Conservation (phyloP, 2,888 invertebrate genomes). For the Tricholauxania praeusta region DNA sequence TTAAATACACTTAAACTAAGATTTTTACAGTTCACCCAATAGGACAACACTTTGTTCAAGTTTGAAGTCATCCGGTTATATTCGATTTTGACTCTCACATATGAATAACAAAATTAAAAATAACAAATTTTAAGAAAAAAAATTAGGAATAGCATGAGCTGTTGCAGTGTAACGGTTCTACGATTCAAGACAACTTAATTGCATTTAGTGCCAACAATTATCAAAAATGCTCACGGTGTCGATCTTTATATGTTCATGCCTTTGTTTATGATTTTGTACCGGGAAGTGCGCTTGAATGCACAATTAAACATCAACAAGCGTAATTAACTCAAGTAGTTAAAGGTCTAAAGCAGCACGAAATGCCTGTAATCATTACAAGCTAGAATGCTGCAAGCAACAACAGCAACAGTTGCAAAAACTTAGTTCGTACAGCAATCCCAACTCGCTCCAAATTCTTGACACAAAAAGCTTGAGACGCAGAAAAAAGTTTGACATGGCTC, state of each 20-base stretch:
- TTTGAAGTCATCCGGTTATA: too few species aligned
- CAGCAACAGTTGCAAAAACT: not conserved
- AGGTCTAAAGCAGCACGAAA: conserved; percentile 1
- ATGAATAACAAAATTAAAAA: too few species aligned
- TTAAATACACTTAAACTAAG: too few species aligned
- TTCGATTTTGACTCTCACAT: too few species aligned
- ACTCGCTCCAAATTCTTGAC: too few species aligned
- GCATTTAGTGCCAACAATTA: conserved; percentile 4
- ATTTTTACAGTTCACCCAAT: too few species aligned
- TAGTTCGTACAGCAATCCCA: too few species aligned
- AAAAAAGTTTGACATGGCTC: too few species aligned
- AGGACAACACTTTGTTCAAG: too few species aligned
- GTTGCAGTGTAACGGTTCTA: not conserved
- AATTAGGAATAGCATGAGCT: not conserved
- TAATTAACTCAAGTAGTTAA: conserved; percentile 44
- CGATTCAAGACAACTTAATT: conserved; percentile 10
- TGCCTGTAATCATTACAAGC: not conserved
- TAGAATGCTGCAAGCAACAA: not conserved
- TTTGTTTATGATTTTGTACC: not conserved
- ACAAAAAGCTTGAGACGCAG: too few species aligned
- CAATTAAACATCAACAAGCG: conserved; percentile 42
- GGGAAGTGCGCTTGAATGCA: conserved; percentile 38
- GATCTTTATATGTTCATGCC: conserved; percentile 7
- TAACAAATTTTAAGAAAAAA: too few species aligned
- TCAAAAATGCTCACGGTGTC: not conserved